Evolutionary conservation across 2,113 vertebrate genomes (phyloP), one percentile per base, ranked within the genome.

Genomic region (Etheostoma cragini): DNA sequence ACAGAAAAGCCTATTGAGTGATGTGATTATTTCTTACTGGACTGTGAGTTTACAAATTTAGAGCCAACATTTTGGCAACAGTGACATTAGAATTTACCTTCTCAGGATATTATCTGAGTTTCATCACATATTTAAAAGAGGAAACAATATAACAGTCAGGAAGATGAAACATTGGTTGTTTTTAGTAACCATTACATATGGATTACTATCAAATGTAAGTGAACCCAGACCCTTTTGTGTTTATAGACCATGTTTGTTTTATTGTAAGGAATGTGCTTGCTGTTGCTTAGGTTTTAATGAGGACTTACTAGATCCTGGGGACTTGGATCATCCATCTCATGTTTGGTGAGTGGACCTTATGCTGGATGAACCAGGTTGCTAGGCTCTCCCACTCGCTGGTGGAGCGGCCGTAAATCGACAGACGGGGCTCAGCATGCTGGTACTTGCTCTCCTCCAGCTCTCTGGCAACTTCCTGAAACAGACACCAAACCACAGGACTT

Each of bases 301-400:
- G 21, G 30, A 91, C 98, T 96, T 95, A 99, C 98, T 98, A 99
- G 93, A 99, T 99, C 85, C 98, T 95, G 74, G 98, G 98, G 70
- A 99, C 94, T 90, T 99, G 98, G 91, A 99, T 99, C 89, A 99
- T 97, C 97, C 97, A 99, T 88, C 97, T 97, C 96, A 99, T 95
- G 91, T 99, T 97, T 80, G 98, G 97, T 0, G 98, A 99, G 94
- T 99, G 96, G 77, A 99, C 94, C 88, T 96, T 96, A 58, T 99
- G 97, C 75, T 97, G 96, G 89, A 99, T 98, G 89, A 99, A 99
- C 98, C 98, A 99, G 26, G 87, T 93, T 10, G 98, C 96, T 50
- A 99, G 92, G 80, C 56, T 94, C 68, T 93, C 80, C 98, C 98
- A 99, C 80, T 99, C 98, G 2, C 93, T 93, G 0, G 95, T 71